phyloP scores from a whole-genome alignment of 2,888 invertebrate species.

The Trissolcus japonicus region DNA sequence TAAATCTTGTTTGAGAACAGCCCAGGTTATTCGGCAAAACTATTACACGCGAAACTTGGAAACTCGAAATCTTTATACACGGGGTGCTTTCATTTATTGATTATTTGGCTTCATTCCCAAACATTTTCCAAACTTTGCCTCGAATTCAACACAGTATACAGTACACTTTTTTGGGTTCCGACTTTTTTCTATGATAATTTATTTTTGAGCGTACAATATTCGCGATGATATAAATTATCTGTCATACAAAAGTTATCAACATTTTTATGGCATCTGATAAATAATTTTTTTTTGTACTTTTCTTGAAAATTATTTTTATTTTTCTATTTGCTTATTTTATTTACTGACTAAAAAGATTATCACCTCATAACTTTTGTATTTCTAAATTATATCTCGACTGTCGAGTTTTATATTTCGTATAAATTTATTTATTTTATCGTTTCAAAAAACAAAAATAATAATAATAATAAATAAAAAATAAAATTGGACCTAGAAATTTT shows the following conservation, averaged over 20 bases:
- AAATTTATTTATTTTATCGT: no score
- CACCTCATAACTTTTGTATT: no score
- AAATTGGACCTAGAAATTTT: neutral
- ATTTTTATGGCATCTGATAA: neutral
- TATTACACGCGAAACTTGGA: constrained; percentile 12
- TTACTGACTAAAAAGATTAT: no score
- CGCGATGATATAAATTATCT: constrained; percentile 9
- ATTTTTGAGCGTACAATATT: neutral
- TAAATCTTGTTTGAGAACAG: no score
- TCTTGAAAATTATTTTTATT: no score
- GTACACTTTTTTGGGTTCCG: constrained; percentile 9
- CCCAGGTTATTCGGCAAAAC: neutral
- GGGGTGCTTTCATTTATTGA: constrained; percentile 21
- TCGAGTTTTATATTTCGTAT: no score
- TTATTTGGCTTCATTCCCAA: constrained; percentile 34
- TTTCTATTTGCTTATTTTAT: no score
- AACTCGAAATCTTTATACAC: constrained; percentile 13
- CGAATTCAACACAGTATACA: constrained; percentile 12
- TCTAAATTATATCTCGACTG: no score
- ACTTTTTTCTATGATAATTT: constrained; percentile 7
- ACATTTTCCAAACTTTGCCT: constrained; percentile 22
- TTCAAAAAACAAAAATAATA: no score
- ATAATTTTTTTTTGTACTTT: no score
- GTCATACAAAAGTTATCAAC: constrained; percentile 1
- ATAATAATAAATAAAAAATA: neutral